Base-by-base conservation (phyloP, 2,113 vertebrate species). In the Lanius collurio region DNA sequence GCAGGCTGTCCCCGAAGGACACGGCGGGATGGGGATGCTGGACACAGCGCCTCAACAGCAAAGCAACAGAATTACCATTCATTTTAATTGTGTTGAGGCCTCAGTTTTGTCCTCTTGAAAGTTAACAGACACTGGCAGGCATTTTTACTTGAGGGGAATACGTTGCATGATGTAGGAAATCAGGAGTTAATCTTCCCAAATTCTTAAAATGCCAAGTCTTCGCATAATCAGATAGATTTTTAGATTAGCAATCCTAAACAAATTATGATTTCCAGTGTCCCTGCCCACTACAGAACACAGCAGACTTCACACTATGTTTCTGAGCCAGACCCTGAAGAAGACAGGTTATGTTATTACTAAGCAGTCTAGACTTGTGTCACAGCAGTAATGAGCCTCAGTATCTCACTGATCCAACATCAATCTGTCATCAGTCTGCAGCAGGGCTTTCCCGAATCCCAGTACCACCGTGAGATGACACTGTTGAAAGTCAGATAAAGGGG, bases 11-110 rank as follows among this genome's bases (percentile, higher is more conserved):
- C 41, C 11, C 12, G 37, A 30, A 33, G 50, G 17, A 55, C 42
- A 0, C 4, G 42, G 20, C 2, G 20, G 33, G 16, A 20, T 7
- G 50, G 21, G 7, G 5, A 2, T 31, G 6, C 2, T 21, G 21
- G 23, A 15, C 41, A 33, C 35, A 33, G 57, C 16, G 11, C 6
- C 23, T 39, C 49, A 20, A 4, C 26, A 9, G 24, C 77, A 28
- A 23, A 62, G 42, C 5, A 2, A 7, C 13, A 42, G 55, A 70
- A 75, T 37, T 44, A 12, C 8, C 8, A 1, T 13, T 30, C 1
- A 4, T 70, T 68, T 55, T 11, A 39, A 22, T 19, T 39, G 44
- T 21, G 6, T 57, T 37, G 53, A 30, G 47, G 18, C 33, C 31
- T 42, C 28, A 3, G 15, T 52, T 46, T 39, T 68, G 49, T 52